Base-by-base conservation (phyloP, 2,797 vertebrate species). In the Eulemur rubriventer region DNA sequence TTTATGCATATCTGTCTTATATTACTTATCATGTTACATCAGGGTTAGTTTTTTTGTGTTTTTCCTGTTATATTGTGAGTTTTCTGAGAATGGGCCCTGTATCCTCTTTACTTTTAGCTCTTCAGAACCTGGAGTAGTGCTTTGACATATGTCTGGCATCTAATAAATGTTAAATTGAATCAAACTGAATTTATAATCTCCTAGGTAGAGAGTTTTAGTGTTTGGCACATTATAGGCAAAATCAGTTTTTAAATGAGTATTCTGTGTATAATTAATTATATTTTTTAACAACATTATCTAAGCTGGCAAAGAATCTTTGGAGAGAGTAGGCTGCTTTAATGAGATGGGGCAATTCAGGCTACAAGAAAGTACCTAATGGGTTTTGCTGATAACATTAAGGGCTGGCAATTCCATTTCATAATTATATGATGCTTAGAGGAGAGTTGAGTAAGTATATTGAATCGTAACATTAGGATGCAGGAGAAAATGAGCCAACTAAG, bases 311-410 rank as follows among this genome's bases (percentile, higher is more conserved):
- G 43, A 87, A 78, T 95, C 41, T 41, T n/a, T 89, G 69, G 11
- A 72, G 57, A 87, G 7, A 57, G 22, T 38, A 69, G 33, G 1
- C 35, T 87, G 33, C 35, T 95, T 76, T 92, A 96, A 94, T 95
- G 55, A 90, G 70, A 80, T 28, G 46, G 33, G 57, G 35, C 50
- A 85, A 81, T 91, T 91, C 43, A 89, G 63, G 43, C 79, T 87
- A 67, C 1, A 97, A 76, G 63, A 94, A 96, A 96, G 96, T 94
- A 96, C 61, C 80, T 97, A 96, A 92, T 95, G 91, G 78, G 24
- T 86, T 95, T 96, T 96, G 4, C 59, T 92, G 89, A 93, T 93
- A 72, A 52, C 65, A 89, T 95, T 91, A 93, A 59, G 61, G 22
- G 2, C 22, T 79, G 87, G 17, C 6, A 96, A 91, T 96, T 95